Base-by-base conservation (phyloP, 2,113 vertebrate genomes). In the Macrotus californicus region DNA sequence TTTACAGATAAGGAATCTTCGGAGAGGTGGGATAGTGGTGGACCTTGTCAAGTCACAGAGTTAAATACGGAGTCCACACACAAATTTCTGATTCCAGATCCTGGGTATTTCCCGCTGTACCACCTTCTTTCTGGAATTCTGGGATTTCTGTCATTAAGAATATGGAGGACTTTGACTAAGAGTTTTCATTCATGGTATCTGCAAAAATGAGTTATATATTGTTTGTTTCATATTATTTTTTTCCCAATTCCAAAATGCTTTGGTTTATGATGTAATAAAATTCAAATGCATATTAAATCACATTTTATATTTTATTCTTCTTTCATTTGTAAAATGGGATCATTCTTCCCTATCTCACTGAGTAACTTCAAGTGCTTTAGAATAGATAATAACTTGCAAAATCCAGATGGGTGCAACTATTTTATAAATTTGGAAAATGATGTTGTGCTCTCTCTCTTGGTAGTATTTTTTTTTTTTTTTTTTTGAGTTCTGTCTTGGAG, bases 221-320 rank as follows among this genome's bases (percentile, higher is more conserved):
- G 16, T 87, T 80, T 87, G 18, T 72, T 52, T 82, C 50, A 39
- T 39, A 50, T 66, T 76, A n/a, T 46, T 73, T 73, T 73, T 75
- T 86, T 41, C 52, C 1, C 39, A 80, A 41, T 81, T 88, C 34
- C 13, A 84, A 56, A 93, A 67, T 75, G 29, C 59, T 95, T 94
- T 94, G 26, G 8, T 46, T 66, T 66, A 64, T 82, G 14, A 89
- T 43, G 94, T 81, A 70, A 61, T 82, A 90, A 59, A 46, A 69
- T 5, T 59, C n/a, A 84, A 70, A 34, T 84, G 7, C 16, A 84
- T 29, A 61, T 52, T 66, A 92, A 94, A 26, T 31, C 41, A 34
- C 4, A 15, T 86, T 94, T 91, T 93, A 80, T 80, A n/a, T 89
- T 94, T 95, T 82, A 26, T 19, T 87, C 2, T 82, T 85, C 46